Base-by-base conservation (phyloP, 1,140 invertebrate genomes). In the Drosophila equinoxialis region DNA sequence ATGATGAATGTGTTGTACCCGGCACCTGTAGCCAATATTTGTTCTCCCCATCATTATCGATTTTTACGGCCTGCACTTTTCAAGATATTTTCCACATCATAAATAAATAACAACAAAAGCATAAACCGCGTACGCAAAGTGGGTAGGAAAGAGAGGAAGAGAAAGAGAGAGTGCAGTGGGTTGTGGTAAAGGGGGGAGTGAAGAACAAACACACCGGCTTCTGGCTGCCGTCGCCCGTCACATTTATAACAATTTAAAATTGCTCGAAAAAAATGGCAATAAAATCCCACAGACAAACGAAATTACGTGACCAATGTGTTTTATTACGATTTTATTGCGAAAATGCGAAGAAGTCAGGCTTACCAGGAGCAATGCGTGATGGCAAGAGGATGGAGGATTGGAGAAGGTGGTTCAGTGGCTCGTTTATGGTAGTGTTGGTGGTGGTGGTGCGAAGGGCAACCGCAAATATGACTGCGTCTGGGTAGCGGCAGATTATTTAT, bases 301-400 rank as follows among this genome's bases (percentile, higher is more conserved):
- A 91, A 91, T 90, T 90, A 91, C 90, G 90, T 91, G 90, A 91
- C 90, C 87, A 90, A 91, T 91, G 90, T 91, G 81, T 91, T 91
- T 91, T 91, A 91, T 91, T 90, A 86, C 90, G 81, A 91, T 91
- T 91, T 91, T 91, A 91, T 91, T 90, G 86, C 90, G 82, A 89
- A 86, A 90, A 86, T 78, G 83, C 84, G 85, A 78, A 87, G 84
- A 87, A 87, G 84, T 73, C 84, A 87, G 83, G 72, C 66, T 63
- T 61, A 60, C 59, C 23, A 30, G 68, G 42, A 20, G 37, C n/a
- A 39, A 39, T 39, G 37, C 37, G 37, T 39, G 37, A 39, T 39
- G 37, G 8, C 37, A 13, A 14, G 33, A 6, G 33, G 39, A 3
- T 13, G 67, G 11, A 39, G 55, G 37, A 45, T 14, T 37, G 48